A percentile compares a stretch with the other conserved stretches of the same genome.
phyloP scores from a whole-genome alignment of 2,888 invertebrate genomes.

The Cheilosia variabilis region DNA sequence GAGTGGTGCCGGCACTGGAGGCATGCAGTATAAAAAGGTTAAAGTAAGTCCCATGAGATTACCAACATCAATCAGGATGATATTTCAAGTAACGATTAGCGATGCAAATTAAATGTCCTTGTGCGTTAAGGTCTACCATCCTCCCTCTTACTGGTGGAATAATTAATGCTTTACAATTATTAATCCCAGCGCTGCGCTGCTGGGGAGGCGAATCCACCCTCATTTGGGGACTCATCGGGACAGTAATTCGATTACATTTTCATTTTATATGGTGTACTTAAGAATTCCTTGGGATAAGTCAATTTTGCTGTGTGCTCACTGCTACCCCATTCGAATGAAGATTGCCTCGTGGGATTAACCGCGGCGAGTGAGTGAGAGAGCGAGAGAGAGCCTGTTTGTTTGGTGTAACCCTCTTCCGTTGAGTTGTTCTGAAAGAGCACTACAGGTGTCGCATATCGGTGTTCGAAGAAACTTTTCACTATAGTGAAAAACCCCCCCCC shows the following conservation, averaged over 20 bases:
- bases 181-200: slow-evolving; percentile 50
- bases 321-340: slow-evolving; percentile 40
- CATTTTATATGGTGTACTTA: slow-evolving; percentile 61
- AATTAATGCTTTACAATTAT: slow-evolving; percentile 71
- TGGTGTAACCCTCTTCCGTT: too few species aligned
- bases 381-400: too few species aligned
- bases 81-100: slow-evolving; percentile 73
- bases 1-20: background rate
- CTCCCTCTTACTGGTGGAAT: slow-evolving; percentile 63
- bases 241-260: slow-evolving; percentile 64
- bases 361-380: background rate
- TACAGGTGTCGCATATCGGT: too few species aligned
- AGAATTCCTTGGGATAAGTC: slow-evolving; percentile 58
- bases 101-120: slow-evolving; percentile 75
- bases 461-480: too few species aligned
- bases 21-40: background rate
- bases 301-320: slow-evolving; percentile 35
- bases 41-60: slow-evolving; percentile 44
- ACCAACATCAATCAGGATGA: slow-evolving; percentile 72
- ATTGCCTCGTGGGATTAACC: slow-evolving; percentile 35
- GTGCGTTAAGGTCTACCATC: slow-evolving; percentile 67
- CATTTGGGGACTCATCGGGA: slow-evolving; percentile 32
- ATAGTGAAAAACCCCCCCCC: too few species aligned
- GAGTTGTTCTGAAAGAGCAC: too few species aligned
- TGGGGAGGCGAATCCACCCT: background rate